Percentiles rank a stretch among this genome's conserved stretches.
phyloP scores from a whole-genome alignment of 2,797 vertebrate species.

The Pantherophis vulpinus region DNA sequence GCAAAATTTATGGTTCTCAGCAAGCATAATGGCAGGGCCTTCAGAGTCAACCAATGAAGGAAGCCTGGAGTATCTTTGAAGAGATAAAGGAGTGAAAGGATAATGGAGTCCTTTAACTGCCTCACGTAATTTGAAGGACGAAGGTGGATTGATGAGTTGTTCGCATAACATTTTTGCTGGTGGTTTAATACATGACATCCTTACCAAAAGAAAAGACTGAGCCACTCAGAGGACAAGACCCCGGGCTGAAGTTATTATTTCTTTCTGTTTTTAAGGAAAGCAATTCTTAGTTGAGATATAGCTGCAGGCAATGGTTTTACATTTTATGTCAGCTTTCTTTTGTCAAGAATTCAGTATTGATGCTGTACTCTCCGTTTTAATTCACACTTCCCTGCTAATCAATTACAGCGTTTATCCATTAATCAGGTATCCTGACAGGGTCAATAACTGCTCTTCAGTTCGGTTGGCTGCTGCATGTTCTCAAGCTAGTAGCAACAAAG shows the following conservation, averaged over 20 bases:
- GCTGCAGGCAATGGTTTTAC: slow-evolving; percentile 89
- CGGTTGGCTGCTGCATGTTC: slow-evolving; percentile 75
- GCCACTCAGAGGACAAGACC: slow-evolving; percentile 72
- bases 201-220: slow-evolving; percentile 87
- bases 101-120: slow-evolving; percentile 84
- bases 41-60: slow-evolving; percentile 50
- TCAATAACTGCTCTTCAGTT: slow-evolving; percentile 86
- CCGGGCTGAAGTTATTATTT: slow-evolving; percentile 72
- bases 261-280: slow-evolving; percentile 68
- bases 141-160: slow-evolving; percentile 82
- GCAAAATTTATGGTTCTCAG: background rate
- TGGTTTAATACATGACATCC: slow-evolving; percentile 86
- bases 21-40: slow-evolving; percentile 36
- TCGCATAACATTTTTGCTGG: slow-evolving; percentile 84
- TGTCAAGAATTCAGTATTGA: slow-evolving; percentile 87
- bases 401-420: slow-evolving; percentile 97
- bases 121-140: slow-evolving; percentile 83
- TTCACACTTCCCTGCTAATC: slow-evolving; percentile 94
- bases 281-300: slow-evolving; percentile 91
- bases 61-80: slow-evolving; percentile 58
- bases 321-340: slow-evolving; percentile 89
- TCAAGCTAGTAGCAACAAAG: slow-evolving; percentile 75
- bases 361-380: slow-evolving; percentile 89
- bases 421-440: slow-evolving; percentile 91
- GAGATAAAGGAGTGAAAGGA: slow-evolving; percentile 73